These are phyloP conservation scores for Archips crataeganus DNA, from an alignment of 2,888 invertebrate species.

Conservation along the genomic window DNA sequence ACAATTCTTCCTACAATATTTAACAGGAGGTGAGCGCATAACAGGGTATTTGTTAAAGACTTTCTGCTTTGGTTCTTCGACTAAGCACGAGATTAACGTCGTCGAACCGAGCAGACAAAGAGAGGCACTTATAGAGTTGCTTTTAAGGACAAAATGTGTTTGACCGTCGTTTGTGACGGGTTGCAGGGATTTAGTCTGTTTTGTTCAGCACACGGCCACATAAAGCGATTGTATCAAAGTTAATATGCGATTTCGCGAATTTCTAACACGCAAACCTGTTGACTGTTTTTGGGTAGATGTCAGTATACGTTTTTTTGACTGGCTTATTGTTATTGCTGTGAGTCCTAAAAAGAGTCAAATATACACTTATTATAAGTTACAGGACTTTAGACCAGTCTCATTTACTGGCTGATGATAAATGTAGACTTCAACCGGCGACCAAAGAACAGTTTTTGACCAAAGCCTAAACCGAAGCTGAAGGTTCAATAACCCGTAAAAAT, in stretches of 20 bases:
- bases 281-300: slow-evolving; percentile 7
- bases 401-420: too few relatives aligned
- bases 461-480: too few relatives aligned
- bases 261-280: slow-evolving; percentile 37
- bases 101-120: slow-evolving; percentile 24
- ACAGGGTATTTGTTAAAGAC: not conserved
- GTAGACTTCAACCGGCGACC: too few relatives aligned
- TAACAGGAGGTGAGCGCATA: not conserved
- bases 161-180: not conserved
- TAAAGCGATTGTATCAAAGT: slow-evolving; percentile 10
- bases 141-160: slow-evolving; percentile 1
- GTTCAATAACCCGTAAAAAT: too few relatives aligned
- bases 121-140: slow-evolving; percentile 2
- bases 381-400: too few relatives aligned
- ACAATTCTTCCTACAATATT: not conserved
- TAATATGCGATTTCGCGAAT: slow-evolving; percentile 28
- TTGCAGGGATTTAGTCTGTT: not conserved
- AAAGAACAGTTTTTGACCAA: too few relatives aligned
- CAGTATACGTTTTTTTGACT: too few relatives aligned
- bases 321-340: too few relatives aligned
- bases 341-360: too few relatives aligned
- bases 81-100: slow-evolving; percentile 18
- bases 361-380: too few relatives aligned
- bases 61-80: not conserved
- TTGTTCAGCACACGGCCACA: not conserved